phyloP scores from a whole-genome alignment of 1,140 invertebrate genomes.

The Drosophila dunni region DNA sequence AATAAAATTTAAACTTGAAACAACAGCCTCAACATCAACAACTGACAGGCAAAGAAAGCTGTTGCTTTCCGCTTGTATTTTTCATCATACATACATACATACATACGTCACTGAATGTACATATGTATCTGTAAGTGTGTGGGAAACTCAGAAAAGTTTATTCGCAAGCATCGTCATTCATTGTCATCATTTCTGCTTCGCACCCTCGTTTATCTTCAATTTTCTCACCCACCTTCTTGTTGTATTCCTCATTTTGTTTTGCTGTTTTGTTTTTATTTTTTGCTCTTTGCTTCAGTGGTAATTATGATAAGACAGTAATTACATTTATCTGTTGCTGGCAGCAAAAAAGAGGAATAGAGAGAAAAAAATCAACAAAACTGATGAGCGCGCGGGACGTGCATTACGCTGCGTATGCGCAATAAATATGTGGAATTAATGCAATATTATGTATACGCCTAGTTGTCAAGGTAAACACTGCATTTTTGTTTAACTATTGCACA shows the following conservation, averaged over 20 bases:
- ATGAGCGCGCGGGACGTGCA: conserved; percentile 31
- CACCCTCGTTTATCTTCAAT: neutral
- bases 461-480: conserved; percentile 54
- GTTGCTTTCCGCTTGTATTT: conserved; percentile 15
- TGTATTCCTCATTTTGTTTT: conserved; percentile 38
- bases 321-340: conserved; percentile 78
- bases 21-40: conserved; percentile 54
- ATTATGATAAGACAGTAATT: conserved; percentile 82
- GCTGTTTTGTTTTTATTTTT: conserved; percentile 3
- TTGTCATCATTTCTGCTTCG: conserved; percentile 55
- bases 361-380: conserved; percentile 42
- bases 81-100: no score
- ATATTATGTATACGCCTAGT: conserved; percentile 63
- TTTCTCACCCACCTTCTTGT: neutral
- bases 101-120: neutral
- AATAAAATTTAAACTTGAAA: conserved; percentile 80
- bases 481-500: conserved; percentile 39
- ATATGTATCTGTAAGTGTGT: conserved; percentile 22
- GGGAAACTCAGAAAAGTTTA: conserved; percentile 50
- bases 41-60: conserved; percentile 43
- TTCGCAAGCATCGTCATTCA: conserved; percentile 59
- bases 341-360: conserved; percentile 29
- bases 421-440: conserved; percentile 28
- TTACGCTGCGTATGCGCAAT: conserved; percentile 72
- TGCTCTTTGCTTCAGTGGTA: conserved; percentile 54